Percentiles rank a stretch among this genome's conserved stretches.
These are phyloP conservation scores for Mus caroli DNA, from an alignment of 2,797 vertebrate genomes.

Conservation along the genomic window DNA sequence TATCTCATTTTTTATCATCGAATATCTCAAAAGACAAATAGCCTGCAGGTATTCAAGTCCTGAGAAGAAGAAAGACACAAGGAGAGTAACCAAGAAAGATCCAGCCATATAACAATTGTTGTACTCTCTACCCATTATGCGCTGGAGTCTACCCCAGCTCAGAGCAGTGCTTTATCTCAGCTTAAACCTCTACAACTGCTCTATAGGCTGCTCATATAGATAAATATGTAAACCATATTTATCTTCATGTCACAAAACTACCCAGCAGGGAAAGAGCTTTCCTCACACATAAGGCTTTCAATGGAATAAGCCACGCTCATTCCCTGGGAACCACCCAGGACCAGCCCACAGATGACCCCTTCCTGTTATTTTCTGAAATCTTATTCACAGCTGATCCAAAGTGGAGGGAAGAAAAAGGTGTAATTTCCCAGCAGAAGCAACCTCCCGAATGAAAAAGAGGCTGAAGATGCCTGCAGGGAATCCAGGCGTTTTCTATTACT, in stretches of 20 bases:
- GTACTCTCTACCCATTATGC: slow-evolving; percentile 90
- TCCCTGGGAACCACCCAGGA: background rate
- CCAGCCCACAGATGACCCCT: slow-evolving; percentile 11
- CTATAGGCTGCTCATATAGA: slow-evolving; percentile 77
- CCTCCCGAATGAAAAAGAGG: slow-evolving; percentile 50
- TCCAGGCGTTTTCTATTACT: background rate
- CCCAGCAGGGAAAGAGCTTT: background rate
- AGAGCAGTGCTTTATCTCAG: slow-evolving; percentile 92
- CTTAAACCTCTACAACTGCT: slow-evolving; percentile 91
- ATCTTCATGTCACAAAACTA: slow-evolving; percentile 66
- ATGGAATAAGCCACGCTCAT: background rate
- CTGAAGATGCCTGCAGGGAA: background rate
- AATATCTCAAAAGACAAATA: slow-evolving; percentile 42
- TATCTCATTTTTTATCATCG: background rate
- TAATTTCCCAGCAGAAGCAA: slow-evolving; percentile 66
- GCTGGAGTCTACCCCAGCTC: slow-evolving; percentile 94
- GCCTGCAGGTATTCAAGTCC: background rate
- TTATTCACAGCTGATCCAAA: slow-evolving; percentile 45
- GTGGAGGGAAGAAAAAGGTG: slow-evolving; percentile 51
- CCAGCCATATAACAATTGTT: slow-evolving; percentile 20
- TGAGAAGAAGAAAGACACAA: background rate
- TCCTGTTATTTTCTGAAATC: slow-evolving; percentile 51
- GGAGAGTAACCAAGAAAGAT: background rate
- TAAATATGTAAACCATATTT: background rate
- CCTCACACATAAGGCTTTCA: background rate